phyloP scores from a whole-genome alignment of 2,113 vertebrate genomes.

The Saguinus midas region DNA sequence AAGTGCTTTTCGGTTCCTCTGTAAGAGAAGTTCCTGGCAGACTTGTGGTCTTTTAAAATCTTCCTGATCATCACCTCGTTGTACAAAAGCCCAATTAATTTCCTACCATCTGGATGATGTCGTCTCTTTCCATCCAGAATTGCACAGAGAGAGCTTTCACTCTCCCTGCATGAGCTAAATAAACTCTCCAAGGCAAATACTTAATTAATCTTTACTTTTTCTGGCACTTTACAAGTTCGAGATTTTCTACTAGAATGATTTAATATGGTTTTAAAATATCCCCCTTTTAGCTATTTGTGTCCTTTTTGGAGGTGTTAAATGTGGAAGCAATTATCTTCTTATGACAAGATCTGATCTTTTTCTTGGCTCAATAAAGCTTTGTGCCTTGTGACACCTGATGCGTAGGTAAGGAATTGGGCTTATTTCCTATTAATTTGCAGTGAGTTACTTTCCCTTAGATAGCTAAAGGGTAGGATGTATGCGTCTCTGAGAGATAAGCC shows the following conservation, averaged over 20 bases:
- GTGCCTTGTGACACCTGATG: constrained; percentile 72
- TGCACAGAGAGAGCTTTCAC: not conserved
- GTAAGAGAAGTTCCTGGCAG: not conserved
- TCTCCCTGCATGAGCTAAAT: not conserved
- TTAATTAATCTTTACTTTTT: constrained; percentile 59
- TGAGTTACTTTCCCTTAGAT: constrained; percentile 60
- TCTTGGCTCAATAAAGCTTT: constrained; percentile 63
- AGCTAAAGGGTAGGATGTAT: constrained; percentile 62
- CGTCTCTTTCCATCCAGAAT: not conserved
- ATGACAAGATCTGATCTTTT: constrained; percentile 45
- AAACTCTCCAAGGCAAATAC: constrained; percentile 35
- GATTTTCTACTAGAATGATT: constrained; percentile 69
- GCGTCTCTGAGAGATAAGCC: constrained; percentile 74
- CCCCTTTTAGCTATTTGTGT: constrained; percentile 56
- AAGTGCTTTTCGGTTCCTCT: not conserved
- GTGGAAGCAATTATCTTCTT: constrained; percentile 71
- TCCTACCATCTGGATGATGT: not conserved
- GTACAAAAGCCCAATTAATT: not conserved
- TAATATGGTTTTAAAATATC: constrained; percentile 71
- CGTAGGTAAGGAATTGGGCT: constrained; percentile 61
- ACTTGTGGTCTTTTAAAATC: not conserved
- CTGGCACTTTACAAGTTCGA: constrained; percentile 55
- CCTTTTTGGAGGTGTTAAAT: constrained; percentile 70
- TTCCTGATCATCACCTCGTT: not conserved
- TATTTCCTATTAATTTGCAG: constrained; percentile 73